phyloP scores from a whole-genome alignment of 2,797 vertebrate genomes.

The Fistularia commersonii region DNA sequence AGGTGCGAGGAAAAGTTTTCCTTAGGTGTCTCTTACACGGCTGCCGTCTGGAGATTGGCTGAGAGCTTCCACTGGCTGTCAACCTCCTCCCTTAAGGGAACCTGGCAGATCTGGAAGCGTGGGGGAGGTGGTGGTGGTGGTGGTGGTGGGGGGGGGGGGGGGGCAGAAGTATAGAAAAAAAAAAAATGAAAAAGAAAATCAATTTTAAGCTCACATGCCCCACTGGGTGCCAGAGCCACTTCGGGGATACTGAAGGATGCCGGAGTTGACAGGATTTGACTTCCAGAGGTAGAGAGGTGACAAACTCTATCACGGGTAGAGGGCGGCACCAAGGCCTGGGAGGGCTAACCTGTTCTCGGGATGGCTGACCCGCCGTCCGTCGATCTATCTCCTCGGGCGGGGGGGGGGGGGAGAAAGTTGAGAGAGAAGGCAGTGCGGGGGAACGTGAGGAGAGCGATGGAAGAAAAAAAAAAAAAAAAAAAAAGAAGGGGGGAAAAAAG shows the following conservation, averaged over 20 bases:
- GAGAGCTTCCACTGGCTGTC: constrained; percentile 81
- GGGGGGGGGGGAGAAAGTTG: constrained; percentile 68
- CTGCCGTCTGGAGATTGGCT: constrained; percentile 80
- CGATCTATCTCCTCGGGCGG: constrained; percentile 23
- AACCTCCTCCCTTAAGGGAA: constrained; percentile 88
- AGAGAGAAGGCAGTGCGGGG: constrained; percentile 16
- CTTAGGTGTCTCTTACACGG: constrained; percentile 83
- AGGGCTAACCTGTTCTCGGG: constrained; percentile 87
- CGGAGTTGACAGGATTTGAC: constrained; percentile 93
- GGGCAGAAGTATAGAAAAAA: too few species aligned
- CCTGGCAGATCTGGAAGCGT: constrained; percentile 88
- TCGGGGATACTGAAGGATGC: constrained; percentile 90
- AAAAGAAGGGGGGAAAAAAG: constrained; percentile 73
- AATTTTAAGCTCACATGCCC: constrained; percentile 97
- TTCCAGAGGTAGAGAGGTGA: constrained; percentile 99
- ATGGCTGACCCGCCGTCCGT: constrained; percentile 50
- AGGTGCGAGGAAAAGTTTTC: constrained; percentile 75
- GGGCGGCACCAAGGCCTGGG: constrained; percentile 65
- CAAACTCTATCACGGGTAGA: constrained; percentile 91
- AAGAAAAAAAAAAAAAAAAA: background rate
- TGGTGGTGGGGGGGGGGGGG: too few species aligned
- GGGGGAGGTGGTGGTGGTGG: constrained; percentile 49
- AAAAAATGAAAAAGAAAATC: constrained; percentile 72
- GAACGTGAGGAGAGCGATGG: background rate
- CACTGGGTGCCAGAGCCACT: constrained; percentile 94